Conservation (phyloP, 2,113 vertebrate species). For the Vombatus ursinus region DNA sequence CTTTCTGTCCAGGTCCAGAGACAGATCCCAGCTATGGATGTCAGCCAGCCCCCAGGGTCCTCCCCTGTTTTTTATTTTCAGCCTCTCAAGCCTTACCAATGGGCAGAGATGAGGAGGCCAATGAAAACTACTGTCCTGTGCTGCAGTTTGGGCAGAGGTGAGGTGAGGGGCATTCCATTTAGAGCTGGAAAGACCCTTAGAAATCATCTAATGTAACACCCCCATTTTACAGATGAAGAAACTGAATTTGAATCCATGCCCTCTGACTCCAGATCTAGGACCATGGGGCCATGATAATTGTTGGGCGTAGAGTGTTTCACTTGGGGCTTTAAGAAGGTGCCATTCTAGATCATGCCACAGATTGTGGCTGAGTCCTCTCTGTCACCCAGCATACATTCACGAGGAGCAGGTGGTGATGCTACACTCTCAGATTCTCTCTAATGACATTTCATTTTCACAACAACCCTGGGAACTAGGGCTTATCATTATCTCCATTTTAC, state of each 20-base stretch:
- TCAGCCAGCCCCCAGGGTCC: background rate
- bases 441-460: background rate
- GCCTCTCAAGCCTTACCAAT: background rate
- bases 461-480: background rate
- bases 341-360: background rate
- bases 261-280: background rate
- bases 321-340: background rate
- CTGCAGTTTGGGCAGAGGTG: background rate
- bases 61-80: background rate
- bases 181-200: background rate
- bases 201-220: background rate
- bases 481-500: background rate
- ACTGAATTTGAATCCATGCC: background rate
- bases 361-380: background rate
- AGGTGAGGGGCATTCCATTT: background rate
- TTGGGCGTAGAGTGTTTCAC: background rate
- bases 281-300: background rate
- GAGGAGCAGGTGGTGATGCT: background rate
- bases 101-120: background rate
- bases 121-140: too few relatives aligned
- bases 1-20: background rate
- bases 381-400: background rate
- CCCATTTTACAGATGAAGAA: background rate
- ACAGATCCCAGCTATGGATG: background rate
- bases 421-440: too few relatives aligned